Evolutionary conservation across 2,797 vertebrate genomes (phyloP).

Genomic region (Chanos chanos): DNA sequence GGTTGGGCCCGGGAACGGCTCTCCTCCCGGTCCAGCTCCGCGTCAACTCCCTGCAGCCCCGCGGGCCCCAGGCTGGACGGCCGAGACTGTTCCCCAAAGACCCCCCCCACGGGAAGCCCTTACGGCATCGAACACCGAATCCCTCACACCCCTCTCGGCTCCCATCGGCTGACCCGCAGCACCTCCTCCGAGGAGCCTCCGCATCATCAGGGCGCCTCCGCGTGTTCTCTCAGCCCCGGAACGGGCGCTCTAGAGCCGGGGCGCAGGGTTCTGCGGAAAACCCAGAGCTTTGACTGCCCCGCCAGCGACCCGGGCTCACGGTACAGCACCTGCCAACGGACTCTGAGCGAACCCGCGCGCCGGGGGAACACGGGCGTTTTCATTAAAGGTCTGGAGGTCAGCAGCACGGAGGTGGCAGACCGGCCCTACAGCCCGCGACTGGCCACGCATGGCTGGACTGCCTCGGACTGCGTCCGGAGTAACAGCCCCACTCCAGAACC

Average conservation of each 20-base stretch:
- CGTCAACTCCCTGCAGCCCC: constrained; percentile 42
- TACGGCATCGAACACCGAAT: constrained; percentile 34
- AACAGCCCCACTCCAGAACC: constrained; percentile 49
- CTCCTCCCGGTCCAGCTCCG: constrained; percentile 38
- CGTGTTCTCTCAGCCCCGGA: constrained; percentile 26
- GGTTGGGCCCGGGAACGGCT: constrained; percentile 58
- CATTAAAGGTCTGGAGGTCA: constrained; percentile 83
- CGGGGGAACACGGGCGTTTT: constrained; percentile 77
- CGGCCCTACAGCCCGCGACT: constrained; percentile 59
- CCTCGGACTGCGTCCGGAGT: constrained; percentile 30
- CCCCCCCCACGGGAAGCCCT: constrained; percentile 26
- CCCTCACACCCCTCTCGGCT: constrained; percentile 45
- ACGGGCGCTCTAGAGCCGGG: constrained; percentile 40
- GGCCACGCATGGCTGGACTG: constrained; percentile 53
- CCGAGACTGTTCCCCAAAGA: constrained; percentile 11
- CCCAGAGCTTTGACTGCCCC: constrained; percentile 83
- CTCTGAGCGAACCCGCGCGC: constrained; percentile 66
- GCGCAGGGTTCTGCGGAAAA: constrained; percentile 77
- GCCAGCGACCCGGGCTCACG: constrained; percentile 58
- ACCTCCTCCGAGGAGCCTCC: constrained; percentile 58
- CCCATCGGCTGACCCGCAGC: constrained; percentile 57
- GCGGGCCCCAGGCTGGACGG: constrained; percentile 25
- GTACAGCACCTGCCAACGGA: constrained; percentile 62
- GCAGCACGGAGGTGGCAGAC: constrained; percentile 71
- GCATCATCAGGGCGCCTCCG: constrained; percentile 26